Evolutionary conservation across 2,888 invertebrate genomes (phyloP), one percentile per base, ranked within the genome.

Genomic region (Plebejus argus): DNA sequence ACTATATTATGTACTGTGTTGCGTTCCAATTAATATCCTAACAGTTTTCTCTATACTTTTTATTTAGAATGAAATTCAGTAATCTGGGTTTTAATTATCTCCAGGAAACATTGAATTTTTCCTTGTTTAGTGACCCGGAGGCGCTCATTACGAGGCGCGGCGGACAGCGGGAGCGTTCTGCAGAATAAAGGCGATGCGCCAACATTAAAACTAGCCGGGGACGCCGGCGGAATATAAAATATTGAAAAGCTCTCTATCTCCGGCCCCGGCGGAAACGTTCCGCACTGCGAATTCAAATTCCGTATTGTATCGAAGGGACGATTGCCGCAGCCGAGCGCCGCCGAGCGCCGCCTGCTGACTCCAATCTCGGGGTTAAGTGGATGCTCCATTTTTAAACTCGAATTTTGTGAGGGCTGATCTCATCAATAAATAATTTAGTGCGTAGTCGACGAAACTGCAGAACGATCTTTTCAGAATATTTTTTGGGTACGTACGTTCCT

Each of bases 271-370:
- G 83, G 82, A 81, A 84, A 82, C 81, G 82, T 78, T 81, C 79
- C 79, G 82, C 82, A 81, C 82, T 83, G 83, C 82, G 85, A 86
- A 87, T 88, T 88, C 88, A 87, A 88, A 88, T 88, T 87, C 85
- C 84, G 84, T 86, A 86, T 86, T 86, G 86, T 85, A 86, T 85
- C 84, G 83, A 81, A 81, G 83, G 84, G 83, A 83, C 66, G 28
- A 66, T 23, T 12, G 61, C 61, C 61, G 61, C 58, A 58, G 20
- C 28, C 10, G 28, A 66, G 28, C 66, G 66, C 61, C 61, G 61
- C 66, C 23, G 61, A 66, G 28, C 66, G 66, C 61, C 61, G 61
- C 20, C 61, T 72, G 78, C 76, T 77, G 78, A 78, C 76, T 78
- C 74, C 77, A 79, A 77, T 76, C 76, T 74, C 74, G 74, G 74